Percentiles rank a stretch among this genome's conserved stretches.
Evolutionary conservation across 2,888 invertebrate genomes (phyloP).

Genomic region (Troilus luridus): DNA sequence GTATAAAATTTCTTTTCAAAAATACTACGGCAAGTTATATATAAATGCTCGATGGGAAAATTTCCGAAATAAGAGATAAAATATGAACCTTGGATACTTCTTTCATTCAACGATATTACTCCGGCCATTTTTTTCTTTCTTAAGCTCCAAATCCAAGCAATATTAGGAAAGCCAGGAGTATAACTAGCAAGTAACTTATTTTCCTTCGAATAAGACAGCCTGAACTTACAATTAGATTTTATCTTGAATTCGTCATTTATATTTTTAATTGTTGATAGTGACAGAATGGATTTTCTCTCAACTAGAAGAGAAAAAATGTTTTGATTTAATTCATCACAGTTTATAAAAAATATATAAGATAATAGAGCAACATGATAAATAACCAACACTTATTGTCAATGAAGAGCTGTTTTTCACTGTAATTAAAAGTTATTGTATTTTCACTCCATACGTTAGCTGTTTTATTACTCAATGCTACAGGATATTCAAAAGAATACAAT

Average conservation of each 20-base stretch:
- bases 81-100: constrained; percentile 40
- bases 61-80: not conserved
- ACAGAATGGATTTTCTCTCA: not conserved
- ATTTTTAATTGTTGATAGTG: constrained; percentile 22
- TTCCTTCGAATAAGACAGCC: not conserved
- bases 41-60: not conserved
- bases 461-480: not conserved
- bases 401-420: constrained; percentile 24
- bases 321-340: not conserved
- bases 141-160: constrained; percentile 45
- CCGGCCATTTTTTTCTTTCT: not conserved
- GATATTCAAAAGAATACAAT: constrained; percentile 52
- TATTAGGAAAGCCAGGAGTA: constrained; percentile 37
- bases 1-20: not conserved
- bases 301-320: not conserved
- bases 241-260: constrained; percentile 53
- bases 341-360: not conserved
- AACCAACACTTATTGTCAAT: constrained; percentile 30
- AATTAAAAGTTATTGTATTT: not conserved
- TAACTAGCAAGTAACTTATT: constrained; percentile 46
- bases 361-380: not conserved
- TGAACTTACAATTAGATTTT: constrained; percentile 12
- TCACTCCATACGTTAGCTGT: not conserved
- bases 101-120: constrained; percentile 18
- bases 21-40: not conserved